Base-by-base conservation (phyloP, 64 coral and sea anemone species). In the Platygyra sinensis region DNA sequence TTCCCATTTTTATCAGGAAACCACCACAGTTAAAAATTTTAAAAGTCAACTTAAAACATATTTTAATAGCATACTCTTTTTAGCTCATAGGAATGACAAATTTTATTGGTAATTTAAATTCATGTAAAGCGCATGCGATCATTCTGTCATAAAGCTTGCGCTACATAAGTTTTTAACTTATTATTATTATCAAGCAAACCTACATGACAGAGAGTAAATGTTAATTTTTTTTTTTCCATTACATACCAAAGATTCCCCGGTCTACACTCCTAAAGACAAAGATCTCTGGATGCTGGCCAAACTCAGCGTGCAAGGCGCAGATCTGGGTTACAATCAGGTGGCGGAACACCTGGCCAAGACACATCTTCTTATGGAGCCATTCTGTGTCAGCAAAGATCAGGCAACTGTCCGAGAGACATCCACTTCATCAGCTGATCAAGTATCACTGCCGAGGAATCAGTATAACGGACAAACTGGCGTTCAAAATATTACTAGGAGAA, bases 311-410 rank as follows among this genome's bases (percentile, higher is more conserved):
- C 89, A 90, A 28, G 10, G 78, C 1, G 79, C 89, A 10, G 89
- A 90, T n/a, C 64, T 80, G 4, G 39, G 77, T 4, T 72, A 63
- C 64, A 90, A 67, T 49, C 89, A 90, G 46, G 52, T 90, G 8
- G 89, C 79, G 0, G 89, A 90, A 51, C 89, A 90, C 36, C 50
- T 90, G 36, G 29, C 61, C 2, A 80, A 90, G 67, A 79, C 74
- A 2, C 89, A 90, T 16, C 79, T 90, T 0, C 76, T 90, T 22
- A 57, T 73, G 25, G 89, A 90, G 39, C 76, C 89, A 2, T 54
- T 90, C 61, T 90, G 89, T 24, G 33, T 90, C n/a, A 90, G 89
- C 29, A 67, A 72, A 28, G 89, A 90, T n/a, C 38, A 73, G 89
- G 4, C 89, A 90, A 30, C 10, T 90, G 25, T 90, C 89, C 22